These are phyloP conservation scores for Valencia hispanica DNA, from an alignment of 2,797 vertebrate genomes.

Conservation along the genomic window DNA sequence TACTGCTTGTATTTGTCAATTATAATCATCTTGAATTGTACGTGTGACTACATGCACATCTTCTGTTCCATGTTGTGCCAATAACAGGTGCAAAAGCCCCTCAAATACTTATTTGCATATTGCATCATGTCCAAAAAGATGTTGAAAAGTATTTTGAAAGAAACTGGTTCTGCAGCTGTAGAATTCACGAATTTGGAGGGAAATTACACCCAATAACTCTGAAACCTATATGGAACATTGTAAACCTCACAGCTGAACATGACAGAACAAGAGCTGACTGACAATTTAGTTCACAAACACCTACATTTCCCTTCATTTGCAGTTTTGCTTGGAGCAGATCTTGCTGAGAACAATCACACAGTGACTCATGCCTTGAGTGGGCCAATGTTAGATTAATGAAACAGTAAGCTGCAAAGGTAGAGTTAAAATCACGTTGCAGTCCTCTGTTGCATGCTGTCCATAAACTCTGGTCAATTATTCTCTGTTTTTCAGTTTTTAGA, in stretches of 20 bases:
- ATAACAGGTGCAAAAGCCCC: background rate
- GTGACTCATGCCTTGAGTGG: background rate
- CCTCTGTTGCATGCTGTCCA: background rate
- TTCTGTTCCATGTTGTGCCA: background rate
- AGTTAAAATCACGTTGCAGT: background rate
- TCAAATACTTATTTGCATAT: background rate
- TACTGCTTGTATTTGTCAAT: background rate
- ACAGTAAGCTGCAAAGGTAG: background rate
- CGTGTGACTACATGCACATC: background rate
- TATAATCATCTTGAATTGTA: background rate
- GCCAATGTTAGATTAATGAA: constrained; percentile 1
- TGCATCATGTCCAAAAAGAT: background rate
- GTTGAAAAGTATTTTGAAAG: background rate
- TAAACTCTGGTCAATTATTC: background rate
- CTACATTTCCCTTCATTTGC: background rate
- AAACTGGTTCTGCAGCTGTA: background rate
- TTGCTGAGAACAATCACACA: constrained; percentile 4
- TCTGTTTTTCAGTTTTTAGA: background rate
- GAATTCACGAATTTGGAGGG: background rate
- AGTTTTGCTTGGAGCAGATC: background rate
- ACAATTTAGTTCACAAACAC: constrained; percentile 1
- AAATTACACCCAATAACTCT: background rate
- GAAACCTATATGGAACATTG: background rate
- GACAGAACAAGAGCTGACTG: background rate
- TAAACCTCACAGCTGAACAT: background rate